Base-by-base conservation (phyloP, 2,888 invertebrate species). In the Drosophila leonis region DNA sequence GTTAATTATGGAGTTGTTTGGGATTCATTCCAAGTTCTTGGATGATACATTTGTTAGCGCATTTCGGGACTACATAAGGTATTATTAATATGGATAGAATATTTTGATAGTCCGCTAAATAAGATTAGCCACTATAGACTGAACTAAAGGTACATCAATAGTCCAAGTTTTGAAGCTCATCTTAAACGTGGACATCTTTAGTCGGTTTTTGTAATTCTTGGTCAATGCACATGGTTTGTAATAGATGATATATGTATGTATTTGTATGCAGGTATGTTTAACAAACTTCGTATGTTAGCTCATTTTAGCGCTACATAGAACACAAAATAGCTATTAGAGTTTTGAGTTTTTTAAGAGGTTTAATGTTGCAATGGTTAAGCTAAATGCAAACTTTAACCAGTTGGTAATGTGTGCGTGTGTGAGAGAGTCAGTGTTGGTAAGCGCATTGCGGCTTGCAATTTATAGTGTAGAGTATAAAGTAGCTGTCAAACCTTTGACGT, bases 401-500 rank as follows among this genome's bases (percentile, higher is more conserved):
- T 59, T 71, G 41, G 56, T 65, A 51, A 55, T 54, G 48, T 60
- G 37, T 29, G 57, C 46, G 48, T 39, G 39, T n/a, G 46, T 31
- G 33, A 8, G 39, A 13, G 27, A 9, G 42, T 42, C 15, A 51
- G 44, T 65, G 52, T 69, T 42, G 41, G 62, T 52, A 82, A 75
- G 83, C 83, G 71, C 82, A 83, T 73, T 48, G 62, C 72, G 71
- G 75, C 76, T 75, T 64, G 69, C 69, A 68, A 77, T 65, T 80
- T 62, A 55, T 73, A 72, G 54, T 56, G 33, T 77, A 57, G 59
- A 75, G 64, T 77, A 88, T 75, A 88, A 85, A 82, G 78, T 87
- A 87, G 76, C 82, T 81, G 82, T 94, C 96, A 94, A 95, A 96
- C 96, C 96, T 96, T 95, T 95, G 96, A 92, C 96, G 95, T 93